Conservation (phyloP, 2,797 vertebrate species). For the Threskiornis aethiopicus region DNA sequence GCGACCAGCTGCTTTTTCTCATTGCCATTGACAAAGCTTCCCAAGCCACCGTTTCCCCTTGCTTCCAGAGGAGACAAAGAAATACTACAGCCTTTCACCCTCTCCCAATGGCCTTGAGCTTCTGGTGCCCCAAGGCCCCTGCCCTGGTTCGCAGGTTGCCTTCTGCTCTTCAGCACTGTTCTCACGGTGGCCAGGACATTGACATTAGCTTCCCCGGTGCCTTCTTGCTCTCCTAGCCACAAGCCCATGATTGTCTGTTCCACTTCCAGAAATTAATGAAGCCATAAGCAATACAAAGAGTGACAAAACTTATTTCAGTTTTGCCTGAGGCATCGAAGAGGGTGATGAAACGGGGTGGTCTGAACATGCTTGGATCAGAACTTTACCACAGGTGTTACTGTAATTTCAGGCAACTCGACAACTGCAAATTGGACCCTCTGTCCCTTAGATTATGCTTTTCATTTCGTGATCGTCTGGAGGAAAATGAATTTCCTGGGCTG, state of each 20-base stretch:
- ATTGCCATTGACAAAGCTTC: slow-evolving; percentile 13
- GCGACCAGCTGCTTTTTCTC: slow-evolving; percentile 45
- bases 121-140: not conserved
- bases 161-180: not conserved
- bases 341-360: not conserved
- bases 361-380: slow-evolving; percentile 3
- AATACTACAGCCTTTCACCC: not conserved
- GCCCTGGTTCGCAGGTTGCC: not conserved
- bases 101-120: not conserved
- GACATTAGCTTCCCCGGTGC: not conserved
- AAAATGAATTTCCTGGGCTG: not conserved
- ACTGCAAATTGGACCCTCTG: not conserved
- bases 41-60: not conserved
- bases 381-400: slow-evolving; percentile 15
- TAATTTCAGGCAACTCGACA: slow-evolving; percentile 19
- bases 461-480: not conserved
- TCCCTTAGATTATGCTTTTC: not conserved
- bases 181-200: not conserved
- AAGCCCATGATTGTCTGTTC: not conserved
- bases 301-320: not conserved
- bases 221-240: not conserved
- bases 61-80: not conserved
- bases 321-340: not conserved
- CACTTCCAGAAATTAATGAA: not conserved
- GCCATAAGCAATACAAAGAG: not conserved